These are phyloP conservation scores for Leuciscus waleckii DNA, from an alignment of 2,797 vertebrate species.

Conservation along the genomic window DNA sequence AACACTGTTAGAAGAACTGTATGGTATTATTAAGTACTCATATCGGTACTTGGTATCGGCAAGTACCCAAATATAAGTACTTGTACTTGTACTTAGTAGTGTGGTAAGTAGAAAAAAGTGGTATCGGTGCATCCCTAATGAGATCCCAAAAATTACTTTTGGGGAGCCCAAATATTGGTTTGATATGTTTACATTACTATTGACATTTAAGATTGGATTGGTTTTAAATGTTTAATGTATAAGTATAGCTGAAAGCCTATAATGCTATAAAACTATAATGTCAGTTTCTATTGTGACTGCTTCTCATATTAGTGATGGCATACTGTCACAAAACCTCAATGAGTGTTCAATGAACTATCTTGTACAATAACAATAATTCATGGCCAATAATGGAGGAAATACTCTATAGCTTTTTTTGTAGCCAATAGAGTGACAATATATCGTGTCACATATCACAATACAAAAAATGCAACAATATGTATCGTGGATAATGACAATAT, in stretches of 20 bases:
- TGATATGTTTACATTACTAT: background rate
- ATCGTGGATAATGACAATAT: too few relatives aligned
- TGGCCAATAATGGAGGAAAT: background rate
- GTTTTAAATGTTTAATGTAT: background rate
- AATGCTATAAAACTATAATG: background rate
- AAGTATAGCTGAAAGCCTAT: background rate
- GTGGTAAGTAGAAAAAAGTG: too few relatives aligned
- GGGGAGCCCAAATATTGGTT: background rate
- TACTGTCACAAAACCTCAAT: background rate
- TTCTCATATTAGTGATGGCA: background rate
- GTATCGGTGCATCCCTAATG: too few relatives aligned
- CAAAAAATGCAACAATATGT: too few relatives aligned
- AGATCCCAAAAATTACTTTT: background rate
- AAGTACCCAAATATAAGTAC: too few relatives aligned
- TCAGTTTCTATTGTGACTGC: background rate
- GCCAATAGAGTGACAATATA: too few relatives aligned
- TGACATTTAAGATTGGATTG: background rate
- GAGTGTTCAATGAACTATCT: background rate
- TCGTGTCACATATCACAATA: too few relatives aligned
- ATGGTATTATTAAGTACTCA: too few relatives aligned
- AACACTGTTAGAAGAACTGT: too few relatives aligned
- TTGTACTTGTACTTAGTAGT: too few relatives aligned
- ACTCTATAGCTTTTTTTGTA: too few relatives aligned
- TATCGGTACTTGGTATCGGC: too few relatives aligned
- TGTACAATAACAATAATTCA: background rate